Evolutionary conservation across 2,888 invertebrate species (phyloP).

Genomic region (Anaspis maculata): DNA sequence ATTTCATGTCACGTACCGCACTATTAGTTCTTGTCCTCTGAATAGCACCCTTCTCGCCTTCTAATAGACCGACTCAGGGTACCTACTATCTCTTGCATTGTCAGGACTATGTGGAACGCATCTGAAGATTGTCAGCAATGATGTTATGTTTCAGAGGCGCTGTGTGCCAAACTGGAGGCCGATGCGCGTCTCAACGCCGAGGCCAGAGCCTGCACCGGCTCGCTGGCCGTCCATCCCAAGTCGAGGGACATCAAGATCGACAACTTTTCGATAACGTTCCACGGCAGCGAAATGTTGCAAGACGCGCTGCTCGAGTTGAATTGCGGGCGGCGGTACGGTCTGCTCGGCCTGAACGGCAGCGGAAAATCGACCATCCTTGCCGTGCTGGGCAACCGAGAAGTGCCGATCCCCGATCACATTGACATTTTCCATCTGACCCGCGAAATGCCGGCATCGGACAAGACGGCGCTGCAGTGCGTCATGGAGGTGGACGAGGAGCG

Average conservation of each 20-base stretch:
- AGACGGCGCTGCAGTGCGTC: slow-evolving; percentile 90
- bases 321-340: slow-evolving; percentile 92
- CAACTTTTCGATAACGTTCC: slow-evolving; percentile 95
- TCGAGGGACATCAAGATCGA: slow-evolving; percentile 95
- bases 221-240: slow-evolving; percentile 88
- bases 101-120: slow-evolving; percentile 1
- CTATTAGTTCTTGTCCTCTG: too few species aligned
- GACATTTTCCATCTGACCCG: slow-evolving; percentile 96
- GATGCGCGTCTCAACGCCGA: slow-evolving; percentile 91
- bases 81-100: too few species aligned
- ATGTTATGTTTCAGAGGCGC: slow-evolving; percentile 53
- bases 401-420: slow-evolving; percentile 92
- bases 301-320: slow-evolving; percentile 96
- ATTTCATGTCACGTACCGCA: too few species aligned
- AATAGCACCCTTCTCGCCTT: too few species aligned
- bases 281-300: slow-evolving; percentile 90
- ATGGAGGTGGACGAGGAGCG: slow-evolving; percentile 98
- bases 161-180: slow-evolving; percentile 79
- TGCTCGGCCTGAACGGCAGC: slow-evolving; percentile 95
- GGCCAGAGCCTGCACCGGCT: slow-evolving; percentile 90
- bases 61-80: too few species aligned
- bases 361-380: slow-evolving; percentile 95
- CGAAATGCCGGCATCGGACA: slow-evolving; percentile 97
- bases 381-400: slow-evolving; percentile 85
- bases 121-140: neutral